phyloP scores from a whole-genome alignment of 2,797 vertebrate genomes.

The Hylomyscus alleni region DNA sequence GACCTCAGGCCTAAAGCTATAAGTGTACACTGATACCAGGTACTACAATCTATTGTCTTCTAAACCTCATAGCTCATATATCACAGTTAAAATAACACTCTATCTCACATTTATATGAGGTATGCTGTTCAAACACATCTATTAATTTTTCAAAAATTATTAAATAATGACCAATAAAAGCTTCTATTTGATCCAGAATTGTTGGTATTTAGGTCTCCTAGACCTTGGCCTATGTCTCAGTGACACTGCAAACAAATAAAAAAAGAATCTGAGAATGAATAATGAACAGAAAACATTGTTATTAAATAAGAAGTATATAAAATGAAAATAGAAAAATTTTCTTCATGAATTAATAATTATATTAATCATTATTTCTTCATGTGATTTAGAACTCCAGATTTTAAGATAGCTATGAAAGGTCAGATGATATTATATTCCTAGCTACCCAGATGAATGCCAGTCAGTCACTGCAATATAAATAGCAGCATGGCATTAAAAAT shows the following conservation, averaged over 20 bases:
- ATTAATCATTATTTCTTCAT: constrained; percentile 56
- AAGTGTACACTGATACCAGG: not conserved
- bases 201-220: not conserved
- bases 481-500: constrained; percentile 69
- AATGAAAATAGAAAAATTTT: constrained; percentile 58
- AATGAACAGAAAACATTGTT: constrained; percentile 40
- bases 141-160: constrained; percentile 25
- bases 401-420: constrained; percentile 48
- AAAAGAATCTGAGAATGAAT: constrained; percentile 55
- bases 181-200: not conserved
- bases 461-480: constrained; percentile 40
- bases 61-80: not conserved
- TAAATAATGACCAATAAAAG: not conserved
- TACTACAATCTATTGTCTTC: not conserved
- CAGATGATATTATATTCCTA: constrained; percentile 60
- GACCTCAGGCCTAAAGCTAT: not conserved
- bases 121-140: not conserved
- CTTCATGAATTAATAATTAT: constrained; percentile 67
- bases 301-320: constrained; percentile 21
- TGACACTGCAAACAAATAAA: not conserved
- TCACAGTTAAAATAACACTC: not conserved
- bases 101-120: not conserved
- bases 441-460: constrained; percentile 45
- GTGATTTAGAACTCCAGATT: constrained; percentile 42
- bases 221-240: constrained; percentile 10